These are phyloP conservation scores for Mesitornis unicolor DNA, from an alignment of 2,113 vertebrate genomes.

Conservation along the genomic window DNA sequence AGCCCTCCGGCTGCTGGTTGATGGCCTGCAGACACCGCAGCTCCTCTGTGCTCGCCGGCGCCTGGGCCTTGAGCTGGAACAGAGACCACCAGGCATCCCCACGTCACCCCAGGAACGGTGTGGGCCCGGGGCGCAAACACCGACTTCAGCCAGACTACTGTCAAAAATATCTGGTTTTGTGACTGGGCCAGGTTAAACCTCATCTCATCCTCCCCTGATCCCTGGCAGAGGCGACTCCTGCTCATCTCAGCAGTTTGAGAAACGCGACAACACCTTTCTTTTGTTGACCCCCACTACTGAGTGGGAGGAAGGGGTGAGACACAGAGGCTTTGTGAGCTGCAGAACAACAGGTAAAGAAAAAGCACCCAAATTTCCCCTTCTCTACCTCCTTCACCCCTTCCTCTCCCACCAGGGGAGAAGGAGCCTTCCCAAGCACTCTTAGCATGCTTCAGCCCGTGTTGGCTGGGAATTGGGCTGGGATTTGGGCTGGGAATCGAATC, in stretches of 20 bases:
- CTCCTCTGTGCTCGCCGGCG: slow-evolving; percentile 79
- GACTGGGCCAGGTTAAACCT: neutral
- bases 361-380: neutral
- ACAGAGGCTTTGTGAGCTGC: neutral
- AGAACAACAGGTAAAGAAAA: neutral
- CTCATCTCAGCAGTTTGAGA: neutral
- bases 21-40: slow-evolving; percentile 82
- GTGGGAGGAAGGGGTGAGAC: neutral
- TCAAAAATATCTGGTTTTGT: neutral
- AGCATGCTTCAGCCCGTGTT: neutral
- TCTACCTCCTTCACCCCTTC: neutral
- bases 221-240: neutral
- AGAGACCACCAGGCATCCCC: neutral
- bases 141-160: accelerated
- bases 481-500: neutral
- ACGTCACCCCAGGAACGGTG: accelerated
- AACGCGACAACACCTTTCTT: neutral
- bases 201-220: neutral
- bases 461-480: too few species aligned
- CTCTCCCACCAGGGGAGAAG: neutral
- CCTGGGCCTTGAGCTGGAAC: slow-evolving; percentile 69
- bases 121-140: neutral
- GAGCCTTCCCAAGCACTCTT: neutral
- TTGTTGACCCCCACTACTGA: accelerated
- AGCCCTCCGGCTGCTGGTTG: slow-evolving; percentile 72